Conservation (phyloP, 1,140 invertebrate genomes). For the Drosophila suzukii region DNA sequence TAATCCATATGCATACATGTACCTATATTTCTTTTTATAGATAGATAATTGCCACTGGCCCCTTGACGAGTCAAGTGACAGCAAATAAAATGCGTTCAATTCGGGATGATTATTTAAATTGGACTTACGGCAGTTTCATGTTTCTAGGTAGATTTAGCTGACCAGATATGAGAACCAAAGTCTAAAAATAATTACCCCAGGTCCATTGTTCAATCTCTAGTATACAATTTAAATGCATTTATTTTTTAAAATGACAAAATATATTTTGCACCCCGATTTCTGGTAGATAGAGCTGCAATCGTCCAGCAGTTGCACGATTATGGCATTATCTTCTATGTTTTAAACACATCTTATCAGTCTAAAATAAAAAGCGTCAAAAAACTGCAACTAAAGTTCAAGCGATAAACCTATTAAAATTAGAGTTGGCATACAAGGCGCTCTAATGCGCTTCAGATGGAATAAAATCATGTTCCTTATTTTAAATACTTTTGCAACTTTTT, state of each 20-base stretch:
- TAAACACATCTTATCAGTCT: slow-evolving; percentile 28
- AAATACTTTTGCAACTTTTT: too few relatives aligned
- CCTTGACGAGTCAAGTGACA: slow-evolving; percentile 47
- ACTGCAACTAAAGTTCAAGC: slow-evolving; percentile 16
- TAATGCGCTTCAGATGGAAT: background rate
- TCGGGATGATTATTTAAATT: slow-evolving; percentile 31
- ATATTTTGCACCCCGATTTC: background rate
- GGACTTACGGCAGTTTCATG: background rate
- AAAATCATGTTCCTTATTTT: background rate
- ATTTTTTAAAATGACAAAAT: background rate
- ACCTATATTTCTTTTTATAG: slow-evolving; percentile 10
- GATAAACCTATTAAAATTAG: background rate
- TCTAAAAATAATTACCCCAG: slow-evolving; percentile 8
- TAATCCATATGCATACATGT: slow-evolving; percentile 21
- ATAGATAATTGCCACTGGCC: slow-evolving; percentile 38
- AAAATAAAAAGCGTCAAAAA: background rate
- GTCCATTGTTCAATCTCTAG: slow-evolving; percentile 12
- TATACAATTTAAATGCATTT: background rate
- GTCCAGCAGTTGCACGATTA: slow-evolving; percentile 3
- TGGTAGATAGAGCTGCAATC: slow-evolving; percentile 6
- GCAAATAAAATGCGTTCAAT: slow-evolving; percentile 47
- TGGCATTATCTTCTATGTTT: slow-evolving; percentile 31
- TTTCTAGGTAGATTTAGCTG: slow-evolving; percentile 11
- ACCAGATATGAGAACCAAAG: slow-evolving; percentile 9
- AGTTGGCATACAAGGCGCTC: background rate